Evolutionary conservation across 2,113 vertebrate species (phyloP), one percentile per base, ranked within the genome.

Genomic region (Lepidothrix coronata): DNA sequence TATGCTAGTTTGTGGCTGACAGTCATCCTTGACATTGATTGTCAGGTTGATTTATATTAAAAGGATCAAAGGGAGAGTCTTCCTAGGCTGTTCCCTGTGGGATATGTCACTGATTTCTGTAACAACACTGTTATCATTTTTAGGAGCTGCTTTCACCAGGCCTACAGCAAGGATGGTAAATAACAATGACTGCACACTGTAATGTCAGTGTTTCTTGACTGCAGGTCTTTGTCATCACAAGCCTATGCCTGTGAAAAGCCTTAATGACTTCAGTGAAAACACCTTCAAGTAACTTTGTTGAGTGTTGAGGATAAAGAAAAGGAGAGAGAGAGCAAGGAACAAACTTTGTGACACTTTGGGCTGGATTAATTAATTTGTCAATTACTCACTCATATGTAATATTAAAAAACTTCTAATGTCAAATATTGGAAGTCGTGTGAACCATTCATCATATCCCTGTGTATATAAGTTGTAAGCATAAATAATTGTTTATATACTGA

Each of bases 31-130:
- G 93, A 89, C 85, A 85, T 87, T 93, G 88, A 92, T 88, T 95
- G 91, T 93, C 93, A 89, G 57, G n/a, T 78, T 91, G 83, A 93
- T 94, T 97, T 97, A 51, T 93, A 75, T 61, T 90, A 92, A 67
- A 44, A 46, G 66, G 41, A 95, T 95, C 66, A 96, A 78, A 93
- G 46, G 33, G 24, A 91, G 35, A 91, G 51, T 85, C 88, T 57
- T 95, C 59, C 68, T 76, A 62, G 70, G 57, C 84, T 72, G 39
- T 83, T 95, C 89, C 71, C 83, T 41, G 49, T 84, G 76, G 85
- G 78, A 80, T 80, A 52, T 72, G 75, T 91, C 89, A 66, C 75
- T 96, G 85, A 88, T 88, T 75, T 80, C 51, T 87, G 31, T 43
- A 93, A 83, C 62, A 91, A 55, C 37, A 49, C 19, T 79, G 49